Evolutionary conservation across 2,113 vertebrate genomes (phyloP).

Genomic region (Vicugna pacos): DNA sequence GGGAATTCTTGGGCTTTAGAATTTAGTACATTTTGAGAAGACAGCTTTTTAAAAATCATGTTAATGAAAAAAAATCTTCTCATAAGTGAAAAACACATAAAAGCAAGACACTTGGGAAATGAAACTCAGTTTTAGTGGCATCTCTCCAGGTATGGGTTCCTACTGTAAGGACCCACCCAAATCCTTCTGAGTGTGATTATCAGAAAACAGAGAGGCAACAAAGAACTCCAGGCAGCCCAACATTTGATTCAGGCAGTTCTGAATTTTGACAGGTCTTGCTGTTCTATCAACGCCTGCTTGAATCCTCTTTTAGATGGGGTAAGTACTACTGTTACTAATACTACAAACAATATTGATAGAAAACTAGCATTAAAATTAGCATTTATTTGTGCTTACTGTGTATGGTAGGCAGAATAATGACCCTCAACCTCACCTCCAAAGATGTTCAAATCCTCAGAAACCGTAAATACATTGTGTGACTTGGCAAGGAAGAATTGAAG

Average conservation of each 20-base stretch:
- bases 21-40: slow-evolving; percentile 13
- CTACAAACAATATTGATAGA: background rate
- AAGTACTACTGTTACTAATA: background rate
- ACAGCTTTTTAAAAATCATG: background rate
- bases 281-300: background rate
- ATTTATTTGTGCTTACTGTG: background rate
- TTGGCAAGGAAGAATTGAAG: background rate
- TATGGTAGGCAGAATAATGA: background rate
- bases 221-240: background rate
- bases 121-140: background rate
- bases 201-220: background rate
- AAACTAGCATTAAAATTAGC: background rate
- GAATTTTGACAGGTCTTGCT: background rate
- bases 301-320: background rate
- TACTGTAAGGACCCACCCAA: background rate
- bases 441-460: background rate
- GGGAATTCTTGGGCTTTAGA: background rate
- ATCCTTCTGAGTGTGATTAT: background rate
- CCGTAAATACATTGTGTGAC: background rate
- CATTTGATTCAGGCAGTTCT: background rate
- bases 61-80: slow-evolving; percentile 52
- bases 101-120: slow-evolving; percentile 43
- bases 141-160: background rate
- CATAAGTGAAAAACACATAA: slow-evolving; percentile 53
- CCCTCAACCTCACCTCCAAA: background rate